Conservation (phyloP, 64 coral and sea anemone species). For the Actinia tenebrosa region DNA sequence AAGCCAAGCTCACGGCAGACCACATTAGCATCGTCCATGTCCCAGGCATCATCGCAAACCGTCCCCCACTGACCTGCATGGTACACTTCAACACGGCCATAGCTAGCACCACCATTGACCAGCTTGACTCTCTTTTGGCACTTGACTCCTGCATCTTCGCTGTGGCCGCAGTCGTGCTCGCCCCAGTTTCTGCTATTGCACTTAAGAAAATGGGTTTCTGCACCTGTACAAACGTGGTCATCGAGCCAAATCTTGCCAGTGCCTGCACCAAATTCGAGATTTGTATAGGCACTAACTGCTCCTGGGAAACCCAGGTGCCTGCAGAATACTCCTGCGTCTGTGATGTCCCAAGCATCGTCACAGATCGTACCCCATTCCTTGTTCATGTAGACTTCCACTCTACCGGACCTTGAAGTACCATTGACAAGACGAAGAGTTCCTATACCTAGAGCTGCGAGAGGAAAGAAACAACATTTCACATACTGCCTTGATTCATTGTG, state of each 20-base stretch:
- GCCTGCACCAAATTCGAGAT: not conserved
- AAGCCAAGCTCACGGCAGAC: constrained; percentile 46
- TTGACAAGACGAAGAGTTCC: constrained; percentile 5
- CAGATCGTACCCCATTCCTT: constrained; percentile 36
- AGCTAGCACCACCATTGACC: constrained; percentile 9
- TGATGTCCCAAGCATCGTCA: constrained; percentile 24
- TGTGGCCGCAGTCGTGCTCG: constrained; percentile 11
- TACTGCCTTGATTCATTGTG: no score
- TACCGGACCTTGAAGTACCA: not conserved
- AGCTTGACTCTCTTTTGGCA: constrained; percentile 1
- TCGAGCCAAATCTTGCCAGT: constrained; percentile 31
- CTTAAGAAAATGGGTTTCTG: not conserved
- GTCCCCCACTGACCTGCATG: constrained; percentile 29
- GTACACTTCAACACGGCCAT: constrained; percentile 50
- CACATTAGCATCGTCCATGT: constrained; percentile 40
- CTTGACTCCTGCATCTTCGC: constrained; percentile 16
- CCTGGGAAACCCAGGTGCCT: constrained; percentile 30
- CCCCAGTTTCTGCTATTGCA: constrained; percentile 10
- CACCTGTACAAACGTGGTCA: not conserved
- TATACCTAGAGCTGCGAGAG: not conserved
- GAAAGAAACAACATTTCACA: no score
- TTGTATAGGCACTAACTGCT: not conserved
- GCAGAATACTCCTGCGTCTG: not conserved
- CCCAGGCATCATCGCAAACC: constrained; percentile 44
- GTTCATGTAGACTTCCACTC: constrained; percentile 8